Percentiles rank a stretch among this genome's conserved stretches.
phyloP scores from a whole-genome alignment of 2,797 vertebrate species.

The Catamblyrhynchus diadema region DNA sequence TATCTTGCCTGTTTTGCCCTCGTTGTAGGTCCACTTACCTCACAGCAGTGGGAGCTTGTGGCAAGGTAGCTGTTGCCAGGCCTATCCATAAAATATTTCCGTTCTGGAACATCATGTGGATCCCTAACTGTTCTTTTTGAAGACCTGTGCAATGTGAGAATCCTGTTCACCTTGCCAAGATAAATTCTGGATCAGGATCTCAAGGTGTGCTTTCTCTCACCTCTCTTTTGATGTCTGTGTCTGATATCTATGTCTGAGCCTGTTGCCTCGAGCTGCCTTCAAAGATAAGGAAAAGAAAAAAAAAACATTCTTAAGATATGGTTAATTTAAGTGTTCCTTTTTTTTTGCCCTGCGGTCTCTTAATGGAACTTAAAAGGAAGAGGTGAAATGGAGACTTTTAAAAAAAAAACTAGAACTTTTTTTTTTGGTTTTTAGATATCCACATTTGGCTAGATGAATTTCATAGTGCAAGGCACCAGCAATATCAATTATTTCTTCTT shows the following conservation, averaged over 20 bases:
- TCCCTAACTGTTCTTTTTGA: neutral
- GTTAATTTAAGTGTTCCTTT: neutral
- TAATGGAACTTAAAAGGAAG: neutral
- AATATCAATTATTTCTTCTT: fast-evolving
- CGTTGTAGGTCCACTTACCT: neutral
- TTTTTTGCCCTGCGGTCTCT: neutral
- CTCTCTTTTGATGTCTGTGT: neutral
- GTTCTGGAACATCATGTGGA: neutral
- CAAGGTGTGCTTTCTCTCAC: neutral
- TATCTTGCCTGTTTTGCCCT: neutral
- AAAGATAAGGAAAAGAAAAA: neutral
- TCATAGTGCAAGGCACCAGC: neutral
- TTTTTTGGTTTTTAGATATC: neutral
- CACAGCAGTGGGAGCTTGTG: fast-evolving
- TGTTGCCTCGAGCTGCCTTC: neutral
- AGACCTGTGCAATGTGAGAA: neutral
- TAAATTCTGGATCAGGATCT: neutral
- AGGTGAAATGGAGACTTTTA: neutral
- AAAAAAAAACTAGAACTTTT: fast-evolving
- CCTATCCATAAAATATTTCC: neutral
- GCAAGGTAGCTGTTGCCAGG: neutral
- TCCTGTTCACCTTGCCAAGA: neutral
- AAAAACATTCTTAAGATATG: neutral
- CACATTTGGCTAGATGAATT: neutral
- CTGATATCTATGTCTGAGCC: neutral